These are phyloP conservation scores for Xerus inauris DNA, from an alignment of 2,113 vertebrate species.

Conservation along the genomic window DNA sequence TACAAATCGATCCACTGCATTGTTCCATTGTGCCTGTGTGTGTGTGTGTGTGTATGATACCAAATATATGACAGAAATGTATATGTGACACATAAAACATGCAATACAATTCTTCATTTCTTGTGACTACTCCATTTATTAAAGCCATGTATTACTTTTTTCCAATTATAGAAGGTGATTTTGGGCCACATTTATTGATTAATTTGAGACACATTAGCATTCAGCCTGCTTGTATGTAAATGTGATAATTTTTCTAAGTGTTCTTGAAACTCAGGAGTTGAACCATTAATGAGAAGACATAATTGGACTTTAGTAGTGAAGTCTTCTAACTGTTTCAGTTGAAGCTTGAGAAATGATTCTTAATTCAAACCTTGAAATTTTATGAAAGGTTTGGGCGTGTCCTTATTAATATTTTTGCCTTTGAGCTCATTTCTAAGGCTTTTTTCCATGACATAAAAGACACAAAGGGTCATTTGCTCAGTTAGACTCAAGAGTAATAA, in stretches of 20 bases:
- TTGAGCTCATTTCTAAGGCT: constrained; percentile 54
- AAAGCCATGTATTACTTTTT: neutral
- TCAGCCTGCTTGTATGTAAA: constrained; percentile 26
- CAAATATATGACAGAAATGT: neutral
- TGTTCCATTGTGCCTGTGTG: neutral
- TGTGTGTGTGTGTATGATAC: neutral
- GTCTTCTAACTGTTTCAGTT: constrained; percentile 64
- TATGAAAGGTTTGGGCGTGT: constrained; percentile 47
- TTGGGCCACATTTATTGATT: constrained; percentile 60
- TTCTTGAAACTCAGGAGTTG: constrained; percentile 57
- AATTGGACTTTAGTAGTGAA: constrained; percentile 57
- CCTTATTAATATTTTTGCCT: constrained; percentile 17
- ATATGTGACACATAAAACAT: neutral
- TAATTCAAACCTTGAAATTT: constrained; percentile 45
- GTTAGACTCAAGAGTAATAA: constrained; percentile 61
- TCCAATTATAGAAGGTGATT: constrained; percentile 42
- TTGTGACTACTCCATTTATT: constrained; percentile 35
- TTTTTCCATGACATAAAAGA: constrained; percentile 67
- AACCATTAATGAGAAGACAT: constrained; percentile 60
- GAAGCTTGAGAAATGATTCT: constrained; percentile 59
- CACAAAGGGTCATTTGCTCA: constrained; percentile 56
- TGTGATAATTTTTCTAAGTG: constrained; percentile 55
- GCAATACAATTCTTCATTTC: neutral
- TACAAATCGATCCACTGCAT: neutral
- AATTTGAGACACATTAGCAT: constrained; percentile 49